phyloP scores from a whole-genome alignment of 2,797 vertebrate species.

The Luscinia luscinia region DNA sequence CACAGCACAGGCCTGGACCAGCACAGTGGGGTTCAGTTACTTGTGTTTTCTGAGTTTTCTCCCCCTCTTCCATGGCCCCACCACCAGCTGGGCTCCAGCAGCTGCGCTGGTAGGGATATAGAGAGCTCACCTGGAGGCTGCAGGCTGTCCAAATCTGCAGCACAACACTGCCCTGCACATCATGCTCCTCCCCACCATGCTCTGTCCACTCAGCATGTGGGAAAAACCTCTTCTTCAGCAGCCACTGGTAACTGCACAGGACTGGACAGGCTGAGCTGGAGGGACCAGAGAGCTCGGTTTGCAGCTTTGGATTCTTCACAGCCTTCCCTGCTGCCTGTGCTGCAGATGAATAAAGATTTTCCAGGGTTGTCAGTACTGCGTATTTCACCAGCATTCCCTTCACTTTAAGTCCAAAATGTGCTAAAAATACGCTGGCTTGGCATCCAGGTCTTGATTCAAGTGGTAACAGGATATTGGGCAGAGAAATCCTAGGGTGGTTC shows the following conservation, averaged over 20 bases:
- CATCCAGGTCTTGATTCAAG: slow-evolving; percentile 22
- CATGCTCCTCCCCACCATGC: rapidly evolving
- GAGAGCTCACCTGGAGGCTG: background rate
- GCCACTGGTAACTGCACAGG: background rate
- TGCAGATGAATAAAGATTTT: slow-evolving; percentile 34
- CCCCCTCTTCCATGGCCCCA: background rate
- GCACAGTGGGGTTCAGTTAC: background rate
- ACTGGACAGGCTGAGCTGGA: background rate
- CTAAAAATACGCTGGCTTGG: slow-evolving; percentile 51
- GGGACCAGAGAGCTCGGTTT: rapidly evolving
- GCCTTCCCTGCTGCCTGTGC: background rate
- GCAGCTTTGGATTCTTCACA: background rate
- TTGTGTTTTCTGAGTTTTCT: background rate
- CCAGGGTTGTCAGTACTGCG: slow-evolving; percentile 2
- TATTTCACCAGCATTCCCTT: slow-evolving; percentile 26
- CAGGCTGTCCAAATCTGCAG: background rate
- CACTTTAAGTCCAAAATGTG: slow-evolving; percentile 24
- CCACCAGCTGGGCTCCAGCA: background rate
- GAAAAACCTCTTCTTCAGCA: background rate
- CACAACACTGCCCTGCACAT: background rate
- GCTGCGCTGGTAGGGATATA: background rate
- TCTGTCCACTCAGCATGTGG: background rate
- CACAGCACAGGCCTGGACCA: background rate
- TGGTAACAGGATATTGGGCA: background rate
- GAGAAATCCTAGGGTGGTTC: background rate